Evolutionary conservation across 2,797 vertebrate species (phyloP).

Genomic region (Gastrophryne carolinensis): DNA sequence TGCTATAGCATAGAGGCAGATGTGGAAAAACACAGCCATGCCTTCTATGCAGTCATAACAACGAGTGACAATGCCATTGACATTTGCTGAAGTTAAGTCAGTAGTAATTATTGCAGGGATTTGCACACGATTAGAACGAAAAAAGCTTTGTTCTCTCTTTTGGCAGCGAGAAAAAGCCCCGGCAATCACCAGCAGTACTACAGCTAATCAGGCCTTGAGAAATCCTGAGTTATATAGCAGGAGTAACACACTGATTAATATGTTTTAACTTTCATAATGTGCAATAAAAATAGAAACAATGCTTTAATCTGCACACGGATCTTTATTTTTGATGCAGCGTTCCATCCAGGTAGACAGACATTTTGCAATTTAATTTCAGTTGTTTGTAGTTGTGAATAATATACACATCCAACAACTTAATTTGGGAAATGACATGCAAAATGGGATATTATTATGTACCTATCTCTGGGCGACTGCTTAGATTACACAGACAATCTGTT

Average conservation of each 20-base stretch:
- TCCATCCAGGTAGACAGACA: neutral
- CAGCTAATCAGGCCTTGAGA: neutral
- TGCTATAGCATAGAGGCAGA: too few relatives aligned
- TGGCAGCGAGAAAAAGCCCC: neutral
- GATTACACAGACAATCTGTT: conserved; percentile 44
- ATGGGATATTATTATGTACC: conserved; percentile 22
- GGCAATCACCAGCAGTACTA: neutral
- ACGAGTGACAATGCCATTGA: conserved; percentile 4
- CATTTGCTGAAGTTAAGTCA: conserved; percentile 21
- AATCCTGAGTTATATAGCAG: neutral
- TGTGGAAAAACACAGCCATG: neutral
- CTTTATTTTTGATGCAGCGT: neutral
- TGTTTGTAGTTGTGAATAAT: conserved; percentile 9
- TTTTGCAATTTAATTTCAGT: neutral
- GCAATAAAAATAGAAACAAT: neutral
- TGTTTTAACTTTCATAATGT: neutral
- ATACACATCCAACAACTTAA: conserved; percentile 3
- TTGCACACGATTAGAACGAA: conserved; percentile 12
- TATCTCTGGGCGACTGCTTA: conserved; percentile 5
- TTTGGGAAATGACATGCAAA: conserved; percentile 27
- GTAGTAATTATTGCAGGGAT: conserved; percentile 3
- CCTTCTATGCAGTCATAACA: neutral
- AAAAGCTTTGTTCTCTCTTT: conserved; percentile 8
- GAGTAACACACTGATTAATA: neutral
- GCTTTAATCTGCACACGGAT: neutral